Evolutionary conservation across 2,888 invertebrate species (phyloP).

Genomic region (Myopa tessellatipennis): DNA sequence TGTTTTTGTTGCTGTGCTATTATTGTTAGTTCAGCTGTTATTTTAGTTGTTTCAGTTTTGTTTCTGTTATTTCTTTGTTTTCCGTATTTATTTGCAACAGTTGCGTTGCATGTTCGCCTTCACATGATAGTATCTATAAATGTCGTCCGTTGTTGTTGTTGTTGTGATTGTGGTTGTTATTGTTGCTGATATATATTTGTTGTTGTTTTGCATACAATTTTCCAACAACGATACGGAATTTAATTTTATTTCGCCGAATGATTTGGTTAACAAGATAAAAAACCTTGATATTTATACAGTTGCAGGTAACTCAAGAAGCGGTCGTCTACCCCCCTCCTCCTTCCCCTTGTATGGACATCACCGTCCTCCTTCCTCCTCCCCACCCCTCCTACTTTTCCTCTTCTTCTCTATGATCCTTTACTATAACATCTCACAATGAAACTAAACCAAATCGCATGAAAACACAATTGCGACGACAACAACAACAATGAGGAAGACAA

Average conservation of each 20-base stretch:
- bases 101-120: background rate
- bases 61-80: background rate
- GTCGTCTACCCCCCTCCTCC: no score
- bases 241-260: conserved; percentile 29
- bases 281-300: conserved; percentile 28
- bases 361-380: no score
- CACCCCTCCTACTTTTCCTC: no score
- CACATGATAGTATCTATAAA: background rate
- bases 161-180: background rate
- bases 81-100: background rate
- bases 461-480: no score
- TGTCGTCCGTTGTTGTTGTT: background rate
- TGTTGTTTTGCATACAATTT: background rate
- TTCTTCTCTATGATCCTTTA: no score
- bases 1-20: background rate
- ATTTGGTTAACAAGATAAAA: conserved; percentile 38
- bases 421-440: no score
- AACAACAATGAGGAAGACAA: no score
- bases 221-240: conserved; percentile 31
- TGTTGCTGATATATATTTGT: conserved; percentile 4
- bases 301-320: conserved; percentile 21
- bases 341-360: no score
- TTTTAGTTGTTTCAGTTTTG: background rate
- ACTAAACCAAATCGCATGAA: no score
- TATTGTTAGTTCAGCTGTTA: no score